These are phyloP conservation scores for Athalia circularis DNA, from an alignment of 2,888 invertebrate genomes.

Conservation along the genomic window DNA sequence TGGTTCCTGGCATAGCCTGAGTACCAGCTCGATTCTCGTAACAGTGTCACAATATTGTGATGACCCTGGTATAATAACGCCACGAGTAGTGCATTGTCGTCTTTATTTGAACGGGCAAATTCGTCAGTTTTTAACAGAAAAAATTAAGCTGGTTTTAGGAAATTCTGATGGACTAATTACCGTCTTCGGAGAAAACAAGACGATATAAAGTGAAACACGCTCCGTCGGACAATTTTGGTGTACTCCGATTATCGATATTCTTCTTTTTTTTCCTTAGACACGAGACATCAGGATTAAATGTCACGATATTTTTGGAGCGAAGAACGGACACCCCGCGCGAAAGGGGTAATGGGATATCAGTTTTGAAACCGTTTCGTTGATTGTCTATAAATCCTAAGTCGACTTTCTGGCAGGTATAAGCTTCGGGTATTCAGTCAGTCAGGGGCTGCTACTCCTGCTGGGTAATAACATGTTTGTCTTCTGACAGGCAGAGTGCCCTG, in stretches of 20 bases:
- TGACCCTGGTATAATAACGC: slow-evolving; percentile 46
- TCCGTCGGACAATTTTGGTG: too few relatives aligned
- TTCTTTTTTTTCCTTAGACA: too few relatives aligned
- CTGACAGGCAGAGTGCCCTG: slow-evolving; percentile 65
- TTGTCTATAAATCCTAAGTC: slow-evolving; percentile 56
- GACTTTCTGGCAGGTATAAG: background rate
- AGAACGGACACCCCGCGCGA: background rate
- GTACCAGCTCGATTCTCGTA: slow-evolving; percentile 48
- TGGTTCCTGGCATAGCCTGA: slow-evolving; percentile 51
- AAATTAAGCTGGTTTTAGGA: too few relatives aligned
- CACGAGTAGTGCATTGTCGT: background rate
- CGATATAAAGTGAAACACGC: too few relatives aligned
- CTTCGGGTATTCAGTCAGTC: background rate
- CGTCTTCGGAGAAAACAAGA: too few relatives aligned
- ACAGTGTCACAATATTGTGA: slow-evolving; percentile 68
- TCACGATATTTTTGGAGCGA: too few relatives aligned
- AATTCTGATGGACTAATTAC: too few relatives aligned
- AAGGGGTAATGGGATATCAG: slow-evolving; percentile 55
- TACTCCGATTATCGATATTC: too few relatives aligned
- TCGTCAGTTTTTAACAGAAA: too few relatives aligned
- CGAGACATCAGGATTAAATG: too few relatives aligned
- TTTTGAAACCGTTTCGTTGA: slow-evolving; percentile 50
- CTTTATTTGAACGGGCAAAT: background rate
- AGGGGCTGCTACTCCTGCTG: slow-evolving; percentile 50
- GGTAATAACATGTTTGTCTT: slow-evolving; percentile 58